Evolutionary conservation across 2,888 invertebrate species (phyloP), one percentile per base, ranked within the genome.

Genomic region (Halictus ligatus): DNA sequence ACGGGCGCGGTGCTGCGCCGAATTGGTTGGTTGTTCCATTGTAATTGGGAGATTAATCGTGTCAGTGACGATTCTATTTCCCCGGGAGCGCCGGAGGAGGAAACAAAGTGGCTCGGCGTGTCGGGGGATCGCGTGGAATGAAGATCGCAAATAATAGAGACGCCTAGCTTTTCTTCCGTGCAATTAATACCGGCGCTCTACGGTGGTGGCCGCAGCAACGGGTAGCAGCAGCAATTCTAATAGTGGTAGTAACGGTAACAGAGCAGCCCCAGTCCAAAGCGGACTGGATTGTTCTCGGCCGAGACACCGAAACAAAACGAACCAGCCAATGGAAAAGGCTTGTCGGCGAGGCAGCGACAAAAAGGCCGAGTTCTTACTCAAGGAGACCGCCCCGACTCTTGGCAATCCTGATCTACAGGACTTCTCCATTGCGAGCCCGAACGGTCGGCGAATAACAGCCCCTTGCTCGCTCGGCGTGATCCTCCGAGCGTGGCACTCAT

Each of bases 21-120:
- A 86, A 86, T 78, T 85, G 84, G 84, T 46, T 74, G 35, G 75
- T n/a, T 78, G 83, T 83, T 60, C 86, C 86, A 73, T 86, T 78
- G 80, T 87, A 87, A 87, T 87, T 86, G 83, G 76, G 25, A 81
- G 86, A 87, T 87, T 86, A 87, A 87, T 86, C 80, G 83, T 64
- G 80, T 58, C 86, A 7, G 73, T 80, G 80, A 64, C 86, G 83
- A 87, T 86, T 86, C 78, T 60, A 76, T 81, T 83, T 80, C 50
- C 74, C 25, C 43, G n/a, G 29, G 40, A 29, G 48, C 67, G 2
- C 1, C 50, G 54, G 35, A 21, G 1, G 18, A 43, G 69, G 71
- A 48, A 83, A 64, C 58, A 78, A 60, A 74, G 18, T 46, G 25
- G 18, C 6, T 21, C 15, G 29, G 15, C 74, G 54, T 78, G 84